Evolutionary conservation across 2,888 invertebrate species (phyloP), one percentile per base, ranked within the genome.

Genomic region (Cryptophagus acutangulus): DNA sequence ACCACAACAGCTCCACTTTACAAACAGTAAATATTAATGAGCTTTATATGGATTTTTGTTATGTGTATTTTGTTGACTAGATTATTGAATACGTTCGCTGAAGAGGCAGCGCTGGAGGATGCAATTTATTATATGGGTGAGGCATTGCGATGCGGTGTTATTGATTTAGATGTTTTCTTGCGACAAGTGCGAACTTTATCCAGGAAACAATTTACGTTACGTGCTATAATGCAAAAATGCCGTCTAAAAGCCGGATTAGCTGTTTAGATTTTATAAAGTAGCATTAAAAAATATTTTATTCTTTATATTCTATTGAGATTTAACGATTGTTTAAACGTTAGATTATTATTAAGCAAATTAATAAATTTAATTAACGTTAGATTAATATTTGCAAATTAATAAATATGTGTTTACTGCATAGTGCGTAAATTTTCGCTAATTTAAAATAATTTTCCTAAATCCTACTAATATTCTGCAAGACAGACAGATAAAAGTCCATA

Each of bases 111-210:
- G 10, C 81, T 91, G 37, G 97, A 99, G 74, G 99, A 99, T 76
- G 91, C 95, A 45, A 94, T 99, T 63, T 99, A 97, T 69, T 95
- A 94, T 66, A 82, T 99, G 71, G 95, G 95, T 5, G 94, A 96
- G 73, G 95, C 93, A 6, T 71, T 97, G 45, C 79, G 94, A 48
- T 84, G 88, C 56, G 86, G 88, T 46, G 90, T 92, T 4, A 90
- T 99, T 61, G 95, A 95, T 73, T 73, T 97, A 61, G 96, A 99
- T 64, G 87, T 89, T 38, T 99, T 96, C 73, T 77, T 99, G 58
- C 95, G 95, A 72, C 91, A 95, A 76, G 93, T 99, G 1, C 83
- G 99, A 49, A 87, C 90, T 49, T 73, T 97, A 47, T 96, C 97
- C 6, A 81, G 97, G 41, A 85, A 88, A 63, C 99, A 99, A 72